Conservation (phyloP, 1,140 invertebrate species). For the Panagrolaimus sp. region DNA sequence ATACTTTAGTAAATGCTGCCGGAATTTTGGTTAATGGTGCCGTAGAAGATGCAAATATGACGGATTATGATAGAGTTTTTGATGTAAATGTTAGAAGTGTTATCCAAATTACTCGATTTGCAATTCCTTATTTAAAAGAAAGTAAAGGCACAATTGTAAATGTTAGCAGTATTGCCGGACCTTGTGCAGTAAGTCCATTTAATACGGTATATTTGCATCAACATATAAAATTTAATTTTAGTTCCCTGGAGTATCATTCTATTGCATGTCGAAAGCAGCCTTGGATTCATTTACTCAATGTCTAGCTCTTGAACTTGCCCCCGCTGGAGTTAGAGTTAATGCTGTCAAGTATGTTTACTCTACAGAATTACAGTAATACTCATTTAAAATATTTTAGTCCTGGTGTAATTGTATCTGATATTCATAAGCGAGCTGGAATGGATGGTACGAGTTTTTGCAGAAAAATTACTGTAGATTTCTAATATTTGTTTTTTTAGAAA, state of each 20-base stretch:
- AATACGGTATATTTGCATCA: too few species aligned
- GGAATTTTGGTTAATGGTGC: slow-evolving; percentile 74
- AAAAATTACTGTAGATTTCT: too few species aligned
- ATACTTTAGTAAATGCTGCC: slow-evolving; percentile 70
- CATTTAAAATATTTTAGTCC: slow-evolving; percentile 64
- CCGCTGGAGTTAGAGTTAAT: slow-evolving; percentile 61
- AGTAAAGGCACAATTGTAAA: slow-evolving; percentile 82
- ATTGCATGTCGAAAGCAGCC: slow-evolving; percentile 60
- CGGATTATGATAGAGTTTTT: slow-evolving; percentile 74
- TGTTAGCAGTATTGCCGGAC: slow-evolving; percentile 74
- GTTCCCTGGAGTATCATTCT: slow-evolving; percentile 57
- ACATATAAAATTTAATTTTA: too few species aligned
- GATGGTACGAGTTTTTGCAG: too few species aligned
- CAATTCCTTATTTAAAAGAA: slow-evolving; percentile 75
- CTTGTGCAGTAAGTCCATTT: slow-evolving; percentile 64
- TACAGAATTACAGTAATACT: not conserved
- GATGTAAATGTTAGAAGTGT: slow-evolving; percentile 72
- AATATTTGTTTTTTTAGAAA: too few species aligned
- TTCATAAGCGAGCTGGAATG: slow-evolving; percentile 73
- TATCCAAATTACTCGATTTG: slow-evolving; percentile 68
- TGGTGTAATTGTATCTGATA: slow-evolving; percentile 72
- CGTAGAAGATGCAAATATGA: slow-evolving; percentile 71
- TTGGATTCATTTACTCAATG: slow-evolving; percentile 60
- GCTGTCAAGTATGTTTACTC: slow-evolving; percentile 49
- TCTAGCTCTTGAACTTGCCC: slow-evolving; percentile 60